Evolutionary conservation across 2,888 invertebrate genomes (phyloP), one percentile per base, ranked within the genome.

Genomic region (Trichogramma evanescens): DNA sequence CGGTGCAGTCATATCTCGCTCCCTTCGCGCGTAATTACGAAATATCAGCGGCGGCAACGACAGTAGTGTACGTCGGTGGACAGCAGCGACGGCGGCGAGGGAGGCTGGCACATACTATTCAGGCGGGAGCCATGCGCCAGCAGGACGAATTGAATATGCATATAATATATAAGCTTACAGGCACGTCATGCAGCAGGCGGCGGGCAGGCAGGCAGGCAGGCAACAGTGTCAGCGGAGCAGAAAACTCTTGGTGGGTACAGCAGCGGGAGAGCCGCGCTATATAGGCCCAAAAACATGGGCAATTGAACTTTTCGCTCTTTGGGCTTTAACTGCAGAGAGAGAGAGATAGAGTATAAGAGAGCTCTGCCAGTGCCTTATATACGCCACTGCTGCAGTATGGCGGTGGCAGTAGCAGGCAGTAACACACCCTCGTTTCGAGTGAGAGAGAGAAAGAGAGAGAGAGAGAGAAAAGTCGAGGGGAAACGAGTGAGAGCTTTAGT

Each of bases 301-400:
- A 76, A 77, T 77, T 77, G 75, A 76, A 77, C 77, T 76, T 76
- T 76, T 74, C 76, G 74, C 74, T 72, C 13, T 13, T 13, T 13
- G 13, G 13, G 13, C 13, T 13, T 13, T 13, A 13, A 13, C 13
- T 13, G 13, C 13, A 13, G 45, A 7, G 10, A n/a, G 10, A 7
- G 13, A n/a, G n/a, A 46, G 3, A 45, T 3, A 45, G 45, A 13
- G 13, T 13, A 13, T 13, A 13, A 13, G 13, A 13, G 13, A 13
- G 13, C 13, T 13, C 13, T 13, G 13, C 13, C 2, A 13, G 13
- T 13, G 13, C 13, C 13, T 13, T 13, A 13, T 13, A 13, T 13
- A 13, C 13, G 13, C 13, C 13, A 2, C 13, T 13, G 13, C 13
- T 13, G 13, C 13, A 13, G 13, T 13, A 13, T 75, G 74, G 71